These are phyloP conservation scores for Mesocentrotus franciscanus DNA, from an alignment of 53 echinoderm and acorn worm species.

Conservation along the genomic window DNA sequence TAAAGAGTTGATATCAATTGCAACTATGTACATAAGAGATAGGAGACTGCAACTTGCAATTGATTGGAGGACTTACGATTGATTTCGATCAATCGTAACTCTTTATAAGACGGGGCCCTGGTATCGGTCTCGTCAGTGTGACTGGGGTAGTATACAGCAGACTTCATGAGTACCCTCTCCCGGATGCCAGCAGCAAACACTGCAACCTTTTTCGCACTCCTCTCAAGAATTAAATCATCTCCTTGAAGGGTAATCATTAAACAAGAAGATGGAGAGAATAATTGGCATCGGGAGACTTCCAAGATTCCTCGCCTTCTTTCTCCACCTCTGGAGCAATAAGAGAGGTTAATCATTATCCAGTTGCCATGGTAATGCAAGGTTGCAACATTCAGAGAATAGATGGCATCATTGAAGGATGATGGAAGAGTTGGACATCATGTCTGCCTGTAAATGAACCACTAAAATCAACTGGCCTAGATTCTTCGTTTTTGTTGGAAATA, in stretches of 20 bases:
- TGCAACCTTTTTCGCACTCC: conserved; percentile 12
- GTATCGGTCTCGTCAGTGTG: too few relatives aligned
- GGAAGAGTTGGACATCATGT: background rate
- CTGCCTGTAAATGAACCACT: background rate
- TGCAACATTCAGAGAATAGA: conserved; percentile 13
- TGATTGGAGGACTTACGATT: too few relatives aligned
- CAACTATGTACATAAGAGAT: too few relatives aligned
- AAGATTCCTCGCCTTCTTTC: background rate
- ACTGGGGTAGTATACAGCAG: too few relatives aligned
- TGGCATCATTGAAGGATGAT: background rate
- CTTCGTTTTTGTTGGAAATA: background rate
- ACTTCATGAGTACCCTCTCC: background rate
- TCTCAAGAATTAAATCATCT: background rate
- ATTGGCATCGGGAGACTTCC: conserved; percentile 25
- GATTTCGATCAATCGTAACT: too few relatives aligned
- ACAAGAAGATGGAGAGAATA: conserved; percentile 44
- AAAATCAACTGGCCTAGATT: background rate
- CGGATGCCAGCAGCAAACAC: background rate
- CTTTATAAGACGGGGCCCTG: too few relatives aligned
- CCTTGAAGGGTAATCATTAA: conserved; percentile 41
- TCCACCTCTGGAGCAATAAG: background rate
- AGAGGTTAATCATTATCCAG: conserved; percentile 55
- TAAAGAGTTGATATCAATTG: too few relatives aligned
- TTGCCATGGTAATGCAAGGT: conserved; percentile 35
- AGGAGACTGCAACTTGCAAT: too few relatives aligned